A percentile compares a stretch with the other conserved stretches of the same genome.
These are phyloP conservation scores for Busseola fusca DNA, from an alignment of 2,888 invertebrate species.

Conservation along the genomic window DNA sequence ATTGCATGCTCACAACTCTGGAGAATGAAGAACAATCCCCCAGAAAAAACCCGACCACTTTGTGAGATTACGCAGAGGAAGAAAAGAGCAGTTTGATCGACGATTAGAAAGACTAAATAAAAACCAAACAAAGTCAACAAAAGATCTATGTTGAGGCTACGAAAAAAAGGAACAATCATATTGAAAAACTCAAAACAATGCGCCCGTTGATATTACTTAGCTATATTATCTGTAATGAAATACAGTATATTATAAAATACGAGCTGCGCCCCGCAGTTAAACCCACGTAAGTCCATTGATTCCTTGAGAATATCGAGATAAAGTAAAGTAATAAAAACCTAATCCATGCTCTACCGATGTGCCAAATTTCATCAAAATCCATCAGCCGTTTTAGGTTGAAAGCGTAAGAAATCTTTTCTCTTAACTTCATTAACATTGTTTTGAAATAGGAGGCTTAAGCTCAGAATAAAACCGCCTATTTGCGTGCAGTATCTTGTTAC, in stretches of 20 bases:
- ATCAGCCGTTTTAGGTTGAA: background rate
- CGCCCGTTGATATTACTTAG: background rate
- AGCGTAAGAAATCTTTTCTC: background rate
- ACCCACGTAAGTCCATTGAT: background rate
- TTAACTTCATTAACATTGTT: background rate
- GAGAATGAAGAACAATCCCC: background rate
- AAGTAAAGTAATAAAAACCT: background rate
- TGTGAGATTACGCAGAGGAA: background rate
- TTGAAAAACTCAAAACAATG: background rate
- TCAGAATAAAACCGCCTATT: slow-evolving; percentile 24
- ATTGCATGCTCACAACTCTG: background rate
- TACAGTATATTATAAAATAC: background rate
- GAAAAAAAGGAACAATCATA: background rate
- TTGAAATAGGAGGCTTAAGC: background rate
- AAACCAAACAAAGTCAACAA: background rate
- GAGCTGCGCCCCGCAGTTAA: background rate
- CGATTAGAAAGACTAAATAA: background rate
- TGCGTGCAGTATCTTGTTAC: slow-evolving; percentile 49
- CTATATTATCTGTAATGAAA: background rate
- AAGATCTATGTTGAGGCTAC: too few species aligned
- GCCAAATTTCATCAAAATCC: background rate
- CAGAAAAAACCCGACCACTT: background rate
- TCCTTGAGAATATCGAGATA: background rate
- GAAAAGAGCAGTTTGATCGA: background rate
- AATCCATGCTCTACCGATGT: background rate